phyloP scores from a whole-genome alignment of 1,140 invertebrate genomes.

The Oncopeltus fasciatus region DNA sequence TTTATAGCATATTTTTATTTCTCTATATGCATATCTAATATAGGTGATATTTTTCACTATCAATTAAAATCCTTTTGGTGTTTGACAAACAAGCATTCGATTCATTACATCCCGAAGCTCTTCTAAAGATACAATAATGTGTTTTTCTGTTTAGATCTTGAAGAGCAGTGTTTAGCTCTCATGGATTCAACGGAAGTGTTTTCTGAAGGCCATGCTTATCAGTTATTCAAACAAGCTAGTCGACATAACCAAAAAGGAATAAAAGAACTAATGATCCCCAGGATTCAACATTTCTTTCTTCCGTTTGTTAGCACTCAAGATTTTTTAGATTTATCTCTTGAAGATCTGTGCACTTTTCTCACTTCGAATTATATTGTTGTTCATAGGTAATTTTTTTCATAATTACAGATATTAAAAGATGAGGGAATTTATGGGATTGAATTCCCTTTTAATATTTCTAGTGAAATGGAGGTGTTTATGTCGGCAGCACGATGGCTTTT shows the following conservation, averaged over 20 bases:
- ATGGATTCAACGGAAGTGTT: slow-evolving; percentile 50
- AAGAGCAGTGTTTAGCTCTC: slow-evolving; percentile 56
- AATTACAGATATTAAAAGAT: too few relatives aligned
- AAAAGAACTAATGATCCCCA: slow-evolving; percentile 52
- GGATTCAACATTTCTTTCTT: slow-evolving; percentile 55
- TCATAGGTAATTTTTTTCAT: slow-evolving; percentile 53
- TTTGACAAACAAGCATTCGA: too few relatives aligned
- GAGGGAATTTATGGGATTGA: too few relatives aligned
- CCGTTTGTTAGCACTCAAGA: slow-evolving; percentile 51
- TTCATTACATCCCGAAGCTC: too few relatives aligned
- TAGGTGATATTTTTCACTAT: too few relatives aligned
- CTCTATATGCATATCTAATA: too few relatives aligned
- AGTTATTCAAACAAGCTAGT: slow-evolving; percentile 45
- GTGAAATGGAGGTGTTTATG: slow-evolving; percentile 62
- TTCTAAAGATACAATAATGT: too few relatives aligned
- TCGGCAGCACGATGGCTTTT: slow-evolving; percentile 55
- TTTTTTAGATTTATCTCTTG: slow-evolving; percentile 43
- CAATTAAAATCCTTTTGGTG: too few relatives aligned
- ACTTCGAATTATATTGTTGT: slow-evolving; percentile 52
- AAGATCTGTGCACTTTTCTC: slow-evolving; percentile 45
- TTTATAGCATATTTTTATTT: too few relatives aligned
- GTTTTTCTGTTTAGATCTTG: slow-evolving; percentile 38
- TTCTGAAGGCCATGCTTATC: slow-evolving; percentile 52
- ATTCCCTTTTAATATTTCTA: slow-evolving; percentile 25
- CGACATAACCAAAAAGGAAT: slow-evolving; percentile 38